Conservation (phyloP, 2,888 invertebrate species). For the Malthinus seriepunctatus region DNA sequence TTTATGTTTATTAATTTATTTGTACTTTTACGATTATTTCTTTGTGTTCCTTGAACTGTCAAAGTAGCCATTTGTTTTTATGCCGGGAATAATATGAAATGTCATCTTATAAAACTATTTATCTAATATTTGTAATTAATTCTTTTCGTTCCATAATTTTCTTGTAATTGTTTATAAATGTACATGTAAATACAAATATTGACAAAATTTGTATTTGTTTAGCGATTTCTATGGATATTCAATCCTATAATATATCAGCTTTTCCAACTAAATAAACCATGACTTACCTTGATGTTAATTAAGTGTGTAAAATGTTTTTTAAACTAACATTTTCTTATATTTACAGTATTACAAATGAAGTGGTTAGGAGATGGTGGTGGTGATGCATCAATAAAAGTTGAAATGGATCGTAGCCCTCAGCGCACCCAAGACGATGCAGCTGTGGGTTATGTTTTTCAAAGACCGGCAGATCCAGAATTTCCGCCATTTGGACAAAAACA, state of each 20-base stretch:
- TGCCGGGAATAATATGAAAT: slow-evolving; percentile 54
- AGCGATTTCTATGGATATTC: not conserved
- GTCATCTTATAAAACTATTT: slow-evolving; percentile 52
- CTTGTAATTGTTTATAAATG: no score
- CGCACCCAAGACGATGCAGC: slow-evolving; percentile 88
- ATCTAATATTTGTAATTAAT: not conserved
- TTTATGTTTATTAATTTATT: slow-evolving; percentile 14
- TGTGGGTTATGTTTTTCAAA: slow-evolving; percentile 90
- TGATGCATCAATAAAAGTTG: slow-evolving; percentile 63
- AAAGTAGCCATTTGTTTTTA: slow-evolving; percentile 60
- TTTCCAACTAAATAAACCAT: slow-evolving; percentile 1
- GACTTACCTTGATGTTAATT: not conserved
- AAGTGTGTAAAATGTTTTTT: not conserved
- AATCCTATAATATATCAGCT: not conserved
- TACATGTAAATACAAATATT: no score
- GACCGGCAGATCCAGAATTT: slow-evolving; percentile 81
- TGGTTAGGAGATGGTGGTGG: slow-evolving; percentile 73
- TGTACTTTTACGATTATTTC: slow-evolving; percentile 43
- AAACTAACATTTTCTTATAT: not conserved
- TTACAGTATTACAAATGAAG: slow-evolving; percentile 67
- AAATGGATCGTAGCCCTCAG: slow-evolving; percentile 69
- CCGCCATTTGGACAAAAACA: slow-evolving; percentile 70
- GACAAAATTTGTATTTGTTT: no score
- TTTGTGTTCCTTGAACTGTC: slow-evolving; percentile 60
- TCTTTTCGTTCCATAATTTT: not conserved